Evolutionary conservation across 2,888 invertebrate genomes (phyloP), one percentile per base, ranked within the genome.

Genomic region (Oithona nana): DNA sequence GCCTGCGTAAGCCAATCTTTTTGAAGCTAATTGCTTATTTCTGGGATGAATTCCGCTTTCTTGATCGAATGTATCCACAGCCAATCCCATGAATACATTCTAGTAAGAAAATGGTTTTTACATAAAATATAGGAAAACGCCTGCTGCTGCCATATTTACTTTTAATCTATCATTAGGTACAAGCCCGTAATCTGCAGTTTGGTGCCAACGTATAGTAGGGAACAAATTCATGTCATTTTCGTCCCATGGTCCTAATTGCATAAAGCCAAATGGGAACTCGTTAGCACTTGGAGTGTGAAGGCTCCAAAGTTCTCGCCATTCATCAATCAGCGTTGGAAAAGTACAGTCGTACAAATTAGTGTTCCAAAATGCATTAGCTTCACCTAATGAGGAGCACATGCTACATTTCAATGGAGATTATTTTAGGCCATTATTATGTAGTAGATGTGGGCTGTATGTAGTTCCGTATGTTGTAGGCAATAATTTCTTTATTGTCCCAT

Each of bases 141-240:
- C 6, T 11, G 6, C 16, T 39, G 16, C 6, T 39, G 6, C 39
- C 16, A 39, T 11, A 39, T 31, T 3, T 11, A 11, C 39, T 39
- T 31, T n/a, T n/a, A 57, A 13, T 20, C 6, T 13, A 22, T 54
- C 24, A 26, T 54, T 54, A 3, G 54, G 54, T 16, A 54, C 54
- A 26, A 54, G 26, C 6, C 54, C 54, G 3, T 24, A 24, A 26
- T 54, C 54, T 20, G 13, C 26, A 16, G 54, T 54, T 54, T 59
- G 59, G 26, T 59, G 59, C 59, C 59, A 59, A n/a, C 59, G n/a
- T 13, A 59, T 59, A 13, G n/a, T 28, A 8, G 24, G 20, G 16
- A 39, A 39, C 16, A 6, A 6, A 39, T 16, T 39, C 8, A 48
- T 48, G 8, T n/a, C 26, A 48, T 59, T 39, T 13, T 39, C 31